phyloP scores from a whole-genome alignment of 2,797 vertebrate genomes.

The Xyrichtys novacula region DNA sequence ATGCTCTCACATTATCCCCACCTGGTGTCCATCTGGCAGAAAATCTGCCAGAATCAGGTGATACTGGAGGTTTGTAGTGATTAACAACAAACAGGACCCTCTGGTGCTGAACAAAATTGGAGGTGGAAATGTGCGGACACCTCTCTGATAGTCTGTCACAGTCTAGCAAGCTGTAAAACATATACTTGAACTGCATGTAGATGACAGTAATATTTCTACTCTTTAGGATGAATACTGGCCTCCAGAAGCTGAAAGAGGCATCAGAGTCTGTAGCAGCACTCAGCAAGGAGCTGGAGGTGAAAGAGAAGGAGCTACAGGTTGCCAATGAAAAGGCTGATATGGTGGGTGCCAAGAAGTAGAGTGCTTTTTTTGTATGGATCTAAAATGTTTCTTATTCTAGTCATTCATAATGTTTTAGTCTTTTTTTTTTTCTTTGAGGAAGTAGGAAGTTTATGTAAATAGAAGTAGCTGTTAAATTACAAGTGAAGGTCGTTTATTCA shows the following conservation, averaged over 20 bases:
- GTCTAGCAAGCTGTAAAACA: background rate
- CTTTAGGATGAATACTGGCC: slow-evolving; percentile 93
- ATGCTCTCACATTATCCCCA: background rate
- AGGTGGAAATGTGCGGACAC: background rate
- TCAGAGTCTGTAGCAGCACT: slow-evolving; percentile 92
- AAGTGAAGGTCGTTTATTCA: too few relatives aligned
- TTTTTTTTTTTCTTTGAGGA: too few relatives aligned
- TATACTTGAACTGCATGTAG: background rate
- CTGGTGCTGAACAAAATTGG: too few relatives aligned
- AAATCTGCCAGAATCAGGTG: background rate
- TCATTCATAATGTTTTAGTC: too few relatives aligned
- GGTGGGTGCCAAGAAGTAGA: slow-evolving; percentile 74
- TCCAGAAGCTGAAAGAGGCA: slow-evolving; percentile 95
- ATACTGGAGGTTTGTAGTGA: background rate
- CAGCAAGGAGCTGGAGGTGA: slow-evolving; percentile 93
- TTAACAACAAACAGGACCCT: background rate
- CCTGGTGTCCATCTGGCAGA: background rate
- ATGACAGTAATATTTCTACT: slow-evolving; percentile 1
- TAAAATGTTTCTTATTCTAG: background rate
- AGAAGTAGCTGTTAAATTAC: too few relatives aligned
- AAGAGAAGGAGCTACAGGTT: slow-evolving; percentile 94
- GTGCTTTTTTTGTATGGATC: background rate
- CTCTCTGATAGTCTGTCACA: background rate
- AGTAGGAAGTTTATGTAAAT: too few relatives aligned
- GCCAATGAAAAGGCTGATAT: slow-evolving; percentile 95